Evolutionary conservation across 2,113 vertebrate genomes (phyloP), one percentile per base, ranked within the genome.

Genomic region (Morone saxatilis): DNA sequence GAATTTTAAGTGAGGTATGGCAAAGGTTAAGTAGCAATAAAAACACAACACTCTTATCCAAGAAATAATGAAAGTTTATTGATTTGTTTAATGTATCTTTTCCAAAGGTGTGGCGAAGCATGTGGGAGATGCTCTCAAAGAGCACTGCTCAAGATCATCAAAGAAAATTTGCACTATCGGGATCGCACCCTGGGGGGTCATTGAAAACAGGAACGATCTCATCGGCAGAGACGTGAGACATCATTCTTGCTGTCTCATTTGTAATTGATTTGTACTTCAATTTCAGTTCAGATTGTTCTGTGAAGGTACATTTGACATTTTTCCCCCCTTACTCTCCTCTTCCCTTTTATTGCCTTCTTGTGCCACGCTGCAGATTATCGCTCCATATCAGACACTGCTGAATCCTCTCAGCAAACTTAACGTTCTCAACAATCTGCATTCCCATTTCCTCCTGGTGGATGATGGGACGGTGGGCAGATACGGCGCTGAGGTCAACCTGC

Each of bases 151-250:
- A 88, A 95, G 96, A 94, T 99, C 98, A 80, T 97, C 98, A 85
- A 97, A 97, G 93, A 99, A 99, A 94, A 99, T 99, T 96, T 99
- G 98, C 95, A 98, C 98, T 91, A 97, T 99, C 61, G 98, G 98
- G 72, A 97, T 99, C 73, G 97, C 98, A 80, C 97, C 98, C 0
- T 99, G 98, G 98, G 98, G 98, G 90, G 97, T 99, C 78, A 99
- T 99, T 91, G 98, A 99, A 94, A 99, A 99, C 95, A 95, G 97
- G 91, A 99, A 98, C 17, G 98, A 99, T 92, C 97, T 99, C 84
- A 96, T 99, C 73, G 98, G 98, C 91, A 97, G 96, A 98, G 98
- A 99, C 86, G 98, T 99, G 95, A 99, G 98, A 67, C 17, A 22
- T 40, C 54, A 9, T 22, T 60, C 22, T 12, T 45, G 1, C 6